Evolutionary conservation across 2,113 vertebrate genomes (phyloP), one percentile per base, ranked within the genome.

Genomic region (Todiramphus saurophagus): DNA sequence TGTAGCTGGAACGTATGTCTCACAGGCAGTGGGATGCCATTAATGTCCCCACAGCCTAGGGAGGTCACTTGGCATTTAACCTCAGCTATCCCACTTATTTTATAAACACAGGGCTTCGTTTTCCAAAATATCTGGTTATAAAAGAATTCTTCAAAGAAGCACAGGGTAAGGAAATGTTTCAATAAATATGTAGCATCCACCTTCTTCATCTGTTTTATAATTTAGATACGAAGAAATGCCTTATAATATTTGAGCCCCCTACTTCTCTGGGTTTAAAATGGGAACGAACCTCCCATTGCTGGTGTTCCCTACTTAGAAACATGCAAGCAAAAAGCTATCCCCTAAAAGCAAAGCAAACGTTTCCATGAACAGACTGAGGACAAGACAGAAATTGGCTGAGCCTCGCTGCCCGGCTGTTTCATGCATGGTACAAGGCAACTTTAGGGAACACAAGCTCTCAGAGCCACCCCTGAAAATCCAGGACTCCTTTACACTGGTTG

Each of bases 221-320:
- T 96, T 96, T 87, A 79, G 74, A 83, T 83, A 77, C 13, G 51
- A 83, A 97, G 89, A 93, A 97, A 92, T 8, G 39, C 84, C 83
- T 90, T 90, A 63, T 16, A 92, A 35, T 66, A 83, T 91, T 25
- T 50, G 48, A 83, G 5, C 1, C 24, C 14, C 14, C 6, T 33
- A 8, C 76, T 72, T 85, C 27, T 10, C 33, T 23, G 6, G 7
- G 20, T 69, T 48, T 72, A 88, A 93, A 76, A 64, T 4, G 3
- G 68, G 35, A 84, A 68, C 0, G 0, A 60, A 72, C 3, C 1
- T 53, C 13, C 82, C 10, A 53, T 87, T 20, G 68, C 31, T 27
- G 2, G 0, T 27, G 25, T 85, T 89, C 24, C 37, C 44, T 30
- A 13, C 19, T 30, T 39, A 43, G 37, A 44, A 73, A 67, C 1